phyloP scores from a whole-genome alignment of 1,140 invertebrate genomes.

The Drosophila nigrodunni region DNA sequence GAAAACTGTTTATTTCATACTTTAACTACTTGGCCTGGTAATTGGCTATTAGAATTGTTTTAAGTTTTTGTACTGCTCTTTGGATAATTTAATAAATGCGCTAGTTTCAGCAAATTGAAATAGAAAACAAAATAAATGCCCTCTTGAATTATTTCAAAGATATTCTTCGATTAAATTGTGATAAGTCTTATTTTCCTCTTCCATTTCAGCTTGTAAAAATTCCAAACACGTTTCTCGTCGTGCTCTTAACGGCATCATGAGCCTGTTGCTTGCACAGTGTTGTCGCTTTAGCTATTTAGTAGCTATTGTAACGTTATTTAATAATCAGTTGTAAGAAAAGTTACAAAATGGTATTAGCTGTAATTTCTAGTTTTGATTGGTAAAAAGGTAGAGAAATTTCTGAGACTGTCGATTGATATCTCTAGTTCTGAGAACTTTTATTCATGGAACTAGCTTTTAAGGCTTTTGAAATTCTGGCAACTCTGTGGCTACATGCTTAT shows the following conservation, averaged over 20 bases:
- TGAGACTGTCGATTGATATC: too few relatives aligned
- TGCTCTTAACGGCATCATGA: not conserved
- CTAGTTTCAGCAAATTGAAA: slow-evolving; percentile 63
- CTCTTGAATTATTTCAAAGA: not conserved
- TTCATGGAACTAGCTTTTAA: too few relatives aligned
- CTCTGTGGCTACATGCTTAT: not conserved
- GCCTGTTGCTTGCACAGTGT: slow-evolving; percentile 13
- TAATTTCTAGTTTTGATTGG: too few relatives aligned
- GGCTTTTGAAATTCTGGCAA: too few relatives aligned
- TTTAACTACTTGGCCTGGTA: slow-evolving; percentile 2
- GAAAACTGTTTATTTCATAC: slow-evolving; percentile 13
- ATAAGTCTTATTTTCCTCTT: not conserved
- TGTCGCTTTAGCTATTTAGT: too few relatives aligned
- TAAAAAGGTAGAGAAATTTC: too few relatives aligned
- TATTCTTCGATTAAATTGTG: not conserved
- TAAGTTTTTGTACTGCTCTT: slow-evolving; percentile 69
- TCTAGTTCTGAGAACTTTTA: too few relatives aligned
- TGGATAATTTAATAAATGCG: slow-evolving; percentile 68
- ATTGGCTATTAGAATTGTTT: slow-evolving; percentile 33
- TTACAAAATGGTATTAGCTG: too few relatives aligned
- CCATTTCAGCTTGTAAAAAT: slow-evolving; percentile 4
- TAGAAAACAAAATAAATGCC: not conserved
- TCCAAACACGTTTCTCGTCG: slow-evolving; percentile 11
- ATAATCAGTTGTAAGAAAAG: too few relatives aligned
- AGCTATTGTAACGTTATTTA: too few relatives aligned